A percentile compares a stretch with the other conserved stretches of the same genome.
Evolutionary conservation across 2,113 vertebrate genomes (phyloP).

Genomic region (Alethe diademata): DNA sequence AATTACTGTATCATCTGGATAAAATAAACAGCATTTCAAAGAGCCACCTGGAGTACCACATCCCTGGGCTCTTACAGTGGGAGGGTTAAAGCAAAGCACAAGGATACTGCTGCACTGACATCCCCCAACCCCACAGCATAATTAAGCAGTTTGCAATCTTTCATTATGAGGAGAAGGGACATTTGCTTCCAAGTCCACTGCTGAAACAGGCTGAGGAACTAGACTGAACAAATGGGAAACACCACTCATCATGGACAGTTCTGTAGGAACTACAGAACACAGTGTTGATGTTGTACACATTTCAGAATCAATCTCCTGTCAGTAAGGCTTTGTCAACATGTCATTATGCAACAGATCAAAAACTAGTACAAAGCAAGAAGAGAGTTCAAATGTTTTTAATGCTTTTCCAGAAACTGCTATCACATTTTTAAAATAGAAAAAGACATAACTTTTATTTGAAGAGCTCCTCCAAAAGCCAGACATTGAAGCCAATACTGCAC

Average conservation of each 20-base stretch:
- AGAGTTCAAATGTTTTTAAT: neutral
- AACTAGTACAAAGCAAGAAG: neutral
- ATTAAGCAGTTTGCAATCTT: neutral
- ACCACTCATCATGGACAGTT: accelerated
- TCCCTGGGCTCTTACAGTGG: too few relatives aligned
- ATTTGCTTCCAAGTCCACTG: neutral
- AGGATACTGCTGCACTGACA: neutral
- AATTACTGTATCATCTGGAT: too few relatives aligned
- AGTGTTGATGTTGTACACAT: neutral
- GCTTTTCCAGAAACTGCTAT: neutral
- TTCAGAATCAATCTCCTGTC: neutral
- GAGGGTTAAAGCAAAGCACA: neutral
- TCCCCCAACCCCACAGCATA: accelerated
- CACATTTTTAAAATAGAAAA: neutral
- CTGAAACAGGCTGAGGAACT: neutral
- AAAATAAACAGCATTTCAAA: too few relatives aligned
- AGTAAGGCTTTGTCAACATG: neutral
- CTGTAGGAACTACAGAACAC: neutral
- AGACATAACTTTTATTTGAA: neutral
- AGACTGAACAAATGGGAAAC: neutral
- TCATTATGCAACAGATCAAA: neutral
- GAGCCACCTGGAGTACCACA: too few relatives aligned
- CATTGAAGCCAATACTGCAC: neutral
- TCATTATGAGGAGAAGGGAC: neutral
- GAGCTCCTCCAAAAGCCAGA: neutral